Evolutionary conservation across 2,113 vertebrate genomes (phyloP), one percentile per base, ranked within the genome.

Genomic region (Benthochromis sp.): DNA sequence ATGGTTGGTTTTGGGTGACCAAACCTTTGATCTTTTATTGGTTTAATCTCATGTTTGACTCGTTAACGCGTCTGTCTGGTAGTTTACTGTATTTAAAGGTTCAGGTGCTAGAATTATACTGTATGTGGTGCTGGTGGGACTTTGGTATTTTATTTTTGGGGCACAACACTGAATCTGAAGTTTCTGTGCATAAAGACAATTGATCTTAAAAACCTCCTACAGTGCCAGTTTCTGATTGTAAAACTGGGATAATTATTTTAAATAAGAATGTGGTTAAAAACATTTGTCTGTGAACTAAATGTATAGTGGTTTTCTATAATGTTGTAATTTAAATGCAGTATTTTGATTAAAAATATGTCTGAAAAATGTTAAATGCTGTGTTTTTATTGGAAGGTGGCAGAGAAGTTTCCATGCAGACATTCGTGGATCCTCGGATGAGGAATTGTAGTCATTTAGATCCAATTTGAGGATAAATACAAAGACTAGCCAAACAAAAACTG

Each of bases 401-500:
- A 1, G 36, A 29, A 1, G 43, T 29, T 17, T 0, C 16, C 16
- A 16, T 4, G 24, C 6, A 47, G 9, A 47, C 24, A 3, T 45
- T 73, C 0, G n/a, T 73, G 40, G 40, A 21, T 47, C 14, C 1
- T 45, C 0, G 1, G 40, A 47, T 27, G 21, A 73, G 40, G 40
- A 73, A 45, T 47, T 73, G 40, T 78, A 0, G 0, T 52, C 5
- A 50, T 76, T 76, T 78, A 0, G 73, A 78, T 12, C 43, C 3
- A 29, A 1, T 50, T 76, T 50, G 24, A 76, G 16, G 24, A 31
- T 19, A 2, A 76, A 76, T 76, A 3, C 0, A 0, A 76, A 47
- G 24, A 31, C 43, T 4, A 31, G 9, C 71, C 24, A 47, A 31
- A 2, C 4, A 19, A 12, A 0, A 11, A 0, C 9, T 0, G 4